Base-by-base conservation (phyloP, 2,888 invertebrate species). In the Tenthredo mesomela region DNA sequence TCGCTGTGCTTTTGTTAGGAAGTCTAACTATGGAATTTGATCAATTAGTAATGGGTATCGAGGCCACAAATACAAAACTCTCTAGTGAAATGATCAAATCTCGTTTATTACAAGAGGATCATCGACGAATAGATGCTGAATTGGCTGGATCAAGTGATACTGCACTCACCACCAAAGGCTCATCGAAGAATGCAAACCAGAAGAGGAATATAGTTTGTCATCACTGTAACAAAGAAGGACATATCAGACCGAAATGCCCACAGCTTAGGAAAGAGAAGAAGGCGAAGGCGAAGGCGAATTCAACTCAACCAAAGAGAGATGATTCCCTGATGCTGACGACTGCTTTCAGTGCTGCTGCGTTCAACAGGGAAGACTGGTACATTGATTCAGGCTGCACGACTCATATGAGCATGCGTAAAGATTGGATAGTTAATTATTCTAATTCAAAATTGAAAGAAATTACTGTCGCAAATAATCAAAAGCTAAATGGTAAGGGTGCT, bases 281-380 rank as follows among this genome's bases (percentile, higher is more conserved):
- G 33, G 33, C 33, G 33, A 25, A 43, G 12, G 29, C 43, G 12
- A 18, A 47, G 18, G 2, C 1, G 47, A 75, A 50, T n/a, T 15
- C n/a, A 50, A 40, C 29, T 21, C 15, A 1, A 4, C 12, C 29
- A 0, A 50, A 50, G 50, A 29, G 50, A 15, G 47, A 47, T 25
- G 50, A 75, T 3, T 21, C 1, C 9, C 18, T 47, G n/a, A 15
- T 50, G 40, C 50, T 75, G 50, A 47, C 29, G 10, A 75, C 75
- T 37, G 75, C 75, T 5, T 29, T 75, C 88, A 85, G 94, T 92
- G 75, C 94, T 92, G 3, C 93, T 88, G 86, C 94, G 94, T 94
- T 94, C 90, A 80, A 85, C 43, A 18, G 43, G 10, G 89, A 82
- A 89, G 91, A 84, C 93, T 94, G 90, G 92, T 91, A 89, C 90